Conservation (phyloP, 2,113 vertebrate species). For the Antechinus stuartii region DNA sequence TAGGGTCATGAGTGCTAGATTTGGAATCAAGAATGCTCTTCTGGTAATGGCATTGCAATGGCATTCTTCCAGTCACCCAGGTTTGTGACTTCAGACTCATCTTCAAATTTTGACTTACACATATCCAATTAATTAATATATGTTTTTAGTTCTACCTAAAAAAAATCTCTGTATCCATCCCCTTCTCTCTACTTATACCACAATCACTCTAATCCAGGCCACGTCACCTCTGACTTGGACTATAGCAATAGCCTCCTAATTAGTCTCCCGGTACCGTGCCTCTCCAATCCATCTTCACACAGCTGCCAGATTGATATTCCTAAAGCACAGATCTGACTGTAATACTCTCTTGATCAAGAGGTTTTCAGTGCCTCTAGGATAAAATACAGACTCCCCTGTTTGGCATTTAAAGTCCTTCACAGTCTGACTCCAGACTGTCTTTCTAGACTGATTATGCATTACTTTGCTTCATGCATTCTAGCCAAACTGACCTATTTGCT, state of each 20-base stretch:
- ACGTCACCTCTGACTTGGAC: background rate
- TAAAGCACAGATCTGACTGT: background rate
- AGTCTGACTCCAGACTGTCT: background rate
- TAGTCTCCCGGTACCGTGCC: background rate
- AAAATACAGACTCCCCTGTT: background rate
- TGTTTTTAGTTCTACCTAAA: background rate
- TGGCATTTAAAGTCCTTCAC: conserved; percentile 3
- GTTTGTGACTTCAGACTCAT: background rate
- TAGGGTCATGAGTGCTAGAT: background rate
- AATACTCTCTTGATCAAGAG: background rate
- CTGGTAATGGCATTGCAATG: background rate
- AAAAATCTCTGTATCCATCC: background rate
- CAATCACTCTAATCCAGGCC: background rate
- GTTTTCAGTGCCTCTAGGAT: background rate
- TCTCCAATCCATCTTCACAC: background rate
- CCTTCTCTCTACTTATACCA: background rate
- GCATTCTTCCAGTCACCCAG: background rate
- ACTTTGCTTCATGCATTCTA: background rate
- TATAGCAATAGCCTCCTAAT: background rate
- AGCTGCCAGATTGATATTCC: background rate
- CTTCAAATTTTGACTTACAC: background rate
- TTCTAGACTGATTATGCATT: background rate
- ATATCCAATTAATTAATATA: background rate
- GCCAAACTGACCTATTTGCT: background rate
- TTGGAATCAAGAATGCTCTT: conserved; percentile 26